Evolutionary conservation across 2,797 vertebrate genomes (phyloP).

Genomic region (Peromyscus nudipes): DNA sequence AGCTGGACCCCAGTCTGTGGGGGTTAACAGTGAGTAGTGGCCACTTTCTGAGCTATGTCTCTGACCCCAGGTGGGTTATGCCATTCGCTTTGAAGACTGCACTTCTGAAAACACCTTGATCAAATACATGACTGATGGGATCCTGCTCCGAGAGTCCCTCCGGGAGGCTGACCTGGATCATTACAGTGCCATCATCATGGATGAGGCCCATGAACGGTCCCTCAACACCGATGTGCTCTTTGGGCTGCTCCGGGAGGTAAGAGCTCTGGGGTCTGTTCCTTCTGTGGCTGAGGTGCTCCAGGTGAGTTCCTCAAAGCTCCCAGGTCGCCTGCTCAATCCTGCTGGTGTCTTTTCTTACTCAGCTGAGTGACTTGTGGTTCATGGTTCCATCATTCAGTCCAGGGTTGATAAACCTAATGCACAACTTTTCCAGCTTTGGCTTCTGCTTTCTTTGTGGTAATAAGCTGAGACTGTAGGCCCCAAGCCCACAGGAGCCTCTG

Average conservation of each 20-base stretch:
- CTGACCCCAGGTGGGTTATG: constrained; percentile 95
- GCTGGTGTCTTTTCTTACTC: background rate
- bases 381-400: background rate
- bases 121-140: constrained; percentile 99
- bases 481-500: background rate
- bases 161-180: constrained; percentile 98
- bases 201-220: constrained; percentile 98
- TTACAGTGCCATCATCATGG: constrained; percentile 99
- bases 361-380: background rate
- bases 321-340: background rate
- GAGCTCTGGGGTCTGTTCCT: background rate
- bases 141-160: constrained; percentile 97
- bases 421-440: background rate
- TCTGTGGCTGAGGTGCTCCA: background rate
- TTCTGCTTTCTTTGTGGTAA: background rate
- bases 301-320: background rate
- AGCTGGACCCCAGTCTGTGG: background rate
- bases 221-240: constrained; percentile 98
- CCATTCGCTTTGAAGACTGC: constrained; percentile 99
- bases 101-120: constrained; percentile 97
- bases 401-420: background rate
- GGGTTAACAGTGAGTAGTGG: rapidly evolving
- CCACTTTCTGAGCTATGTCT: background rate
- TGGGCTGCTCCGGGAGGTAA: constrained; percentile 96
- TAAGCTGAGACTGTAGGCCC: background rate